Evolutionary conservation across 2,797 vertebrate genomes (phyloP).

Genomic region (Sebastes matsubarae): DNA sequence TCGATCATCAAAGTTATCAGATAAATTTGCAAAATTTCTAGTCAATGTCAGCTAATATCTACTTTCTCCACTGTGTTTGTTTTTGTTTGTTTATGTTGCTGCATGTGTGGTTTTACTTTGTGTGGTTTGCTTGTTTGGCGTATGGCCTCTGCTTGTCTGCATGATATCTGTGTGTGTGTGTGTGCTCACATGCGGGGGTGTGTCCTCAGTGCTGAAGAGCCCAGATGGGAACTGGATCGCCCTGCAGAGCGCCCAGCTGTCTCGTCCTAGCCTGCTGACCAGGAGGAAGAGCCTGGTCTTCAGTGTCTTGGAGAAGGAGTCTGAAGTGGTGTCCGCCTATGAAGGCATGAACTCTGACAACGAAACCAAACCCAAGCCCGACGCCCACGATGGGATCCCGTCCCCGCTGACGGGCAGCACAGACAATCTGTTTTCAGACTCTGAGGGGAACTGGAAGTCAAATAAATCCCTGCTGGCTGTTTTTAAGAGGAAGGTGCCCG

Average conservation of each 20-base stretch:
- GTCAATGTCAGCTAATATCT: background rate
- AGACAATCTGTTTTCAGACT: constrained; percentile 41
- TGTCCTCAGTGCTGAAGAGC: constrained; percentile 88
- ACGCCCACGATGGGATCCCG: constrained; percentile 55
- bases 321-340: constrained; percentile 88
- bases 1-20: background rate
- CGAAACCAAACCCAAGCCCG: constrained; percentile 84
- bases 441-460: constrained; percentile 57
- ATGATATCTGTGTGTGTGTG: constrained; percentile 3
- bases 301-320: constrained; percentile 88
- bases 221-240: constrained; percentile 97
- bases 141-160: constrained; percentile 16
- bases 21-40: background rate
- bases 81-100: constrained; percentile 1
- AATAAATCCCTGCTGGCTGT: constrained; percentile 55
- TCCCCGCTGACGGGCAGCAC: background rate
- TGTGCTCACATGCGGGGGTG: constrained; percentile 52
- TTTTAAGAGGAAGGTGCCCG: constrained; percentile 68
- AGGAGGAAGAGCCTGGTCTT: constrained; percentile 90
- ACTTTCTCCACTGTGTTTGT: constrained; percentile 10
- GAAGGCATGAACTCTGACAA: constrained; percentile 90
- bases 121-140: constrained; percentile 9
- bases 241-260: constrained; percentile 84
- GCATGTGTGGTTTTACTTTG: constrained; percentile 1
- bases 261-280: constrained; percentile 87